phyloP scores from a whole-genome alignment of 2,113 vertebrate genomes.

The Festucalex cinctus region DNA sequence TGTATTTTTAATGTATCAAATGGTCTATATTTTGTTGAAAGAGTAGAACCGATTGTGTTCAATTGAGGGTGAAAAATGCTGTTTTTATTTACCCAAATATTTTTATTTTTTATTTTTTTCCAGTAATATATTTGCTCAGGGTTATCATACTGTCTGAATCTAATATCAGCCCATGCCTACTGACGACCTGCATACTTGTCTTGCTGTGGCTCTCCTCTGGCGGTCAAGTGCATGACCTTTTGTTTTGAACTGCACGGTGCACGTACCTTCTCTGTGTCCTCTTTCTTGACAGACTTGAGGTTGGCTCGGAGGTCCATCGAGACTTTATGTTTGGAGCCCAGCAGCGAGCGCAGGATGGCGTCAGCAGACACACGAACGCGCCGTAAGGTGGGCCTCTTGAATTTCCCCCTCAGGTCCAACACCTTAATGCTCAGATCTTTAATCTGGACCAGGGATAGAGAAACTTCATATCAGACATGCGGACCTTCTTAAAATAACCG shows the following conservation, averaged over 20 bases:
- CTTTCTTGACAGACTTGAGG: constrained; percentile 95
- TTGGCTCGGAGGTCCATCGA: constrained; percentile 95
- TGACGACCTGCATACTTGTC: too few relatives aligned
- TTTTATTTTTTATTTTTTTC: too few relatives aligned
- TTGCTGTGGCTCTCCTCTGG: too few relatives aligned
- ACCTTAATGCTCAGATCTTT: constrained; percentile 92
- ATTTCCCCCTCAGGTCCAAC: constrained; percentile 89
- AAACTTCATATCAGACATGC: background rate
- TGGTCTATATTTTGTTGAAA: too few relatives aligned
- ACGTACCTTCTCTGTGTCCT: constrained; percentile 90
- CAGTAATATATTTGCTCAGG: too few relatives aligned
- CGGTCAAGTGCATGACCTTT: background rate
- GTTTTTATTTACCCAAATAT: too few relatives aligned
- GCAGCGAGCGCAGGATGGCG: constrained; percentile 89
- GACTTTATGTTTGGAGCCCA: constrained; percentile 96
- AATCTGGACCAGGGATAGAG: constrained; percentile 67
- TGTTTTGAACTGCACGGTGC: background rate
- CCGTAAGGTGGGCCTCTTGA: constrained; percentile 85
- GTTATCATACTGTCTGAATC: too few relatives aligned
- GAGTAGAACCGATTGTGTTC: too few relatives aligned
- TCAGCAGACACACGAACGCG: constrained; percentile 88
- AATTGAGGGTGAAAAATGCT: too few relatives aligned
- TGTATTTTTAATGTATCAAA: too few relatives aligned
- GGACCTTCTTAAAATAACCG: too few relatives aligned
- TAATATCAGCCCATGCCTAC: too few relatives aligned